Conservation (phyloP, 2,113 vertebrate species). For the Rhinolophus sinicus region DNA sequence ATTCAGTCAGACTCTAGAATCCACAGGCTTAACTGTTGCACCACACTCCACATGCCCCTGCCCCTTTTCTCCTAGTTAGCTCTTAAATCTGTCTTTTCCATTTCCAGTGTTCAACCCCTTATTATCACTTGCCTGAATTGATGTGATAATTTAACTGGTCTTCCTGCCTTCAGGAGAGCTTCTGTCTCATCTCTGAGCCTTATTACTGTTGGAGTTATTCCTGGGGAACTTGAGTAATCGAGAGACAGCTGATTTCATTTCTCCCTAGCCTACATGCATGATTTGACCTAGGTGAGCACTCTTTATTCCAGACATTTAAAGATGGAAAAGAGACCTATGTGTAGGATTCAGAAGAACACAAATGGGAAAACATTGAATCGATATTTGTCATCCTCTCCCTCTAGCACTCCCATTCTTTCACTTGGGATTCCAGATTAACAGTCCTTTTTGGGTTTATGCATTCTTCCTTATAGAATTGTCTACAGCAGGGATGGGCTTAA, state of each 20-base stretch:
- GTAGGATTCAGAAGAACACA: neutral
- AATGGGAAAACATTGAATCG: neutral
- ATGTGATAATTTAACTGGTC: neutral
- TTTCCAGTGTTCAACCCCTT: neutral
- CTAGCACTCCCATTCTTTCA: neutral
- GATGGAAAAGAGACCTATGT: neutral
- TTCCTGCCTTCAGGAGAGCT: neutral
- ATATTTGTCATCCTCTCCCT: neutral
- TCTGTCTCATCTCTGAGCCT: neutral
- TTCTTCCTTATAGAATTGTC: neutral
- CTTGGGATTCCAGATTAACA: neutral
- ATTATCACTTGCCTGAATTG: neutral
- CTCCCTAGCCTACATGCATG: neutral
- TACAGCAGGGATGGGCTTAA: neutral
- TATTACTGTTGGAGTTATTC: neutral
- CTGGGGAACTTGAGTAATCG: neutral
- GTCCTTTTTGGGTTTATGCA: neutral
- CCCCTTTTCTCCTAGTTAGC: neutral
- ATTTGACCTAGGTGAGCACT: neutral
- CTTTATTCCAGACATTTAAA: neutral
- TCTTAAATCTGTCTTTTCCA: neutral
- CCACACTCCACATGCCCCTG: neutral
- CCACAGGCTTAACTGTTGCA: neutral
- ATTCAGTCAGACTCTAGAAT: neutral
- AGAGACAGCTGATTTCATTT: neutral